Base-by-base conservation (phyloP, 2,797 vertebrate genomes). In the Zalophus californianus region DNA sequence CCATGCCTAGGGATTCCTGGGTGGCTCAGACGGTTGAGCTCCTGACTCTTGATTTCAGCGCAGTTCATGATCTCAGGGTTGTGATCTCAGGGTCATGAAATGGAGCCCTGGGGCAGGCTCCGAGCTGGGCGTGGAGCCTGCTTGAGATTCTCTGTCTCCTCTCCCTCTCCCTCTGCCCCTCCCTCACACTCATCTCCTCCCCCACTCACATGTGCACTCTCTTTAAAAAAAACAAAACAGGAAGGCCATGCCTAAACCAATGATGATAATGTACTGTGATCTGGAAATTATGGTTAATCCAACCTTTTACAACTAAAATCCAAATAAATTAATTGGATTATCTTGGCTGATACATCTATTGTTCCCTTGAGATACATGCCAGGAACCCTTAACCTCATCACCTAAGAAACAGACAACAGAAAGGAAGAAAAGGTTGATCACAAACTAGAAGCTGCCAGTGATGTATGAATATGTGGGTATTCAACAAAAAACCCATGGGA, bases 281-380 rank as follows among this genome's bases (percentile, higher is more conserved):
- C 29, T 18, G 62, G 29, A 13, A 44, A 92, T 86, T 72, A 92
- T 48, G 27, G 87, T 77, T 82, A 95, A 94, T 92, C 27, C 62
- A 83, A 72, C 11, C 5, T 35, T 82, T 87, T 48, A 84, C 29
- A 90, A 90, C 29, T 78, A 54, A 90, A 96, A 92, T 68, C 12
- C 48, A 90, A 86, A 92, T 90, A 54, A 90, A 90, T 87, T 85
- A 84, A 95, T 75, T 88, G 82, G 70, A 85, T 96, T 90, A 85
- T 41, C 41, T 48, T 70, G 20, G 60, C 21, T 89, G 21, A 58
- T 86, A 10, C 5, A 44, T 41, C 88, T 91, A 95, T 72, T 79
- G 20, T 77, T 90, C 15, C 77, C 20, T 70, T 91, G 66, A 95
- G 66, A 77, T 83, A 27, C 54, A 32, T 64, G 62, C 38, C 54